Conservation (phyloP, 2,888 invertebrate genomes). For the Shargacucullia verbasci region DNA sequence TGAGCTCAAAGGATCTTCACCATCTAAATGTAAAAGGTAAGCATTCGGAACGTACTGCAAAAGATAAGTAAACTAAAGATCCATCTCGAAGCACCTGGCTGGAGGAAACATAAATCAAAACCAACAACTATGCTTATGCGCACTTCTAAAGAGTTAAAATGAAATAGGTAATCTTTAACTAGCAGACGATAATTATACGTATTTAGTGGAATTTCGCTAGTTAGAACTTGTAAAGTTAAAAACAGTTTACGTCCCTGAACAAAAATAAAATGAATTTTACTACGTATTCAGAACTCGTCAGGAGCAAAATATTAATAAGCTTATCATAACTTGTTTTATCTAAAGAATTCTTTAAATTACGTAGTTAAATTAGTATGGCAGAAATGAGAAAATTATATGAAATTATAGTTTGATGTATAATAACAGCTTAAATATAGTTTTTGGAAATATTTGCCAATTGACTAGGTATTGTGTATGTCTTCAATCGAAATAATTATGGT, state of each 20-base stretch:
- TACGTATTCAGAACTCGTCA: not conserved
- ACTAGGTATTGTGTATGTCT: constrained; percentile 30
- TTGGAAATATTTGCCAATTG: constrained; percentile 42
- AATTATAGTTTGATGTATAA: constrained; percentile 29
- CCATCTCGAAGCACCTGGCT: constrained; percentile 42
- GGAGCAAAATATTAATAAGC: constrained; percentile 14
- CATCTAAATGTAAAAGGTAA: constrained; percentile 46
- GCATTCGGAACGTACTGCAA: constrained; percentile 46
- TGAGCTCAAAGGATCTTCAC: constrained; percentile 58
- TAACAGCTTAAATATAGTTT: constrained; percentile 44
- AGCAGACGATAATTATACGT: constrained; percentile 21
- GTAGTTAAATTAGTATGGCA: constrained; percentile 20
- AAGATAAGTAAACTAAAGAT: constrained; percentile 38
- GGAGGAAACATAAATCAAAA: constrained; percentile 54
- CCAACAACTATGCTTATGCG: constrained; percentile 26
- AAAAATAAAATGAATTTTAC: constrained; percentile 7
- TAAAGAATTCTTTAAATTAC: constrained; percentile 12
- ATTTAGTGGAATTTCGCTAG: constrained; percentile 16
- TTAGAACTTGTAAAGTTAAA: constrained; percentile 6
- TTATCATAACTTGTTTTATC: constrained; percentile 1
- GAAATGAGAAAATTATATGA: constrained; percentile 43
- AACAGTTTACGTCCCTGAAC: not conserved
- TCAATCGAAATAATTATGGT: no score
- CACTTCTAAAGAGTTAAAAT: constrained; percentile 34
- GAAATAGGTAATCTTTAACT: constrained; percentile 30